A percentile compares a stretch with the other conserved stretches of the same genome.
phyloP scores from a whole-genome alignment of 1,140 invertebrate species.

The Augochlora pura region DNA sequence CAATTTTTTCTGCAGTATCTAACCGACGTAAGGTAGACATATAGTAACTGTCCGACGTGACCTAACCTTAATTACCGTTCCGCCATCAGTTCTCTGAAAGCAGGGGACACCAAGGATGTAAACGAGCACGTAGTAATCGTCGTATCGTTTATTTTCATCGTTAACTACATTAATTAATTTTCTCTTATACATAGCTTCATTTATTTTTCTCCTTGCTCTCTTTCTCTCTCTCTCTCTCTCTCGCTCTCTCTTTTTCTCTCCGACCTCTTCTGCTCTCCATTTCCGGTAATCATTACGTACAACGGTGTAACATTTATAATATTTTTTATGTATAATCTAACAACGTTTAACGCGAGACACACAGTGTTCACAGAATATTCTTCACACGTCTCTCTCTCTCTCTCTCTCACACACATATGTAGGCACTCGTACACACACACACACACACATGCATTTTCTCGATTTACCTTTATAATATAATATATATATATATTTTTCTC shows the following conservation, averaged over 20 bases:
- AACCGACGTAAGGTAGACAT: too few species aligned
- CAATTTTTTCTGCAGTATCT: too few species aligned
- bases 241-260: too few species aligned
- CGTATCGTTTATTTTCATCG: conserved; percentile 61
- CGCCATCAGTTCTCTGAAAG: too few species aligned
- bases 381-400: conserved; percentile 1
- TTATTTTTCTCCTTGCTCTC: conserved; percentile 15
- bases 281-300: conserved; percentile 76
- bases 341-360: conserved; percentile 76
- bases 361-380: conserved; percentile 53
- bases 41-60: too few species aligned
- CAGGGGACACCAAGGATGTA: too few species aligned
- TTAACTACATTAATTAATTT: conserved; percentile 68
- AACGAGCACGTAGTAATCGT: conserved; percentile 37
- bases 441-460: not conserved
- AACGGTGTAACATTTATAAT: conserved; percentile 79
- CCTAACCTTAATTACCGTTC: too few species aligned
- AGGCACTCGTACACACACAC: not conserved
- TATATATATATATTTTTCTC: conserved; percentile 7
- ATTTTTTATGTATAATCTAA: conserved; percentile 76
- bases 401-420: not conserved
- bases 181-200: conserved; percentile 63
- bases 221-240: too few species aligned
- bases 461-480: not conserved
- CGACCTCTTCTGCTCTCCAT: too few species aligned